Evolutionary conservation across 1,140 invertebrate genomes (phyloP).

Genomic region (Pachypeltis micranthus): DNA sequence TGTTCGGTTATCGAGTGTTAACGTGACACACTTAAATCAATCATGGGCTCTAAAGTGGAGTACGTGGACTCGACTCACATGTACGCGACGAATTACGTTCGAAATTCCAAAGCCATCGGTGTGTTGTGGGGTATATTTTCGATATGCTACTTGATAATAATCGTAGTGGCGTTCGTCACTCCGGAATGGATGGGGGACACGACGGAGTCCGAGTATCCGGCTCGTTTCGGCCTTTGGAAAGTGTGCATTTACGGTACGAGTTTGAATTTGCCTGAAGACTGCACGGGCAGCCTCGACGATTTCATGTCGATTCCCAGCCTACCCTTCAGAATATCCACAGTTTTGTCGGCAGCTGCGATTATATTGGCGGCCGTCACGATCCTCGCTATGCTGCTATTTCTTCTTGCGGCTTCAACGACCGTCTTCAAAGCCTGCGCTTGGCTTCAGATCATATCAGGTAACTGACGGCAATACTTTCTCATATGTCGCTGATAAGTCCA

Average conservation of each 20-base stretch:
- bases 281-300: constrained; percentile 71
- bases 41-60: constrained; percentile 80
- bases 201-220: constrained; percentile 69
- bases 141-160: constrained; percentile 92
- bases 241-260: constrained; percentile 48
- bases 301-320: constrained; percentile 68
- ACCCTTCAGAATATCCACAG: constrained; percentile 67
- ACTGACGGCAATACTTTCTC: too few relatives aligned
- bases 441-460: constrained; percentile 88
- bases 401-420: constrained; percentile 85
- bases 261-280: constrained; percentile 46
- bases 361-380: constrained; percentile 73
- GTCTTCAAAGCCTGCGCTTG: constrained; percentile 88
- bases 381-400: constrained; percentile 80
- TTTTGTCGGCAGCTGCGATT: constrained; percentile 77
- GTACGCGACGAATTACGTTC: constrained; percentile 83
- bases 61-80: constrained; percentile 79
- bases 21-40: constrained; percentile 19
- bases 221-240: constrained; percentile 85
- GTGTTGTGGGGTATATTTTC: constrained; percentile 94
- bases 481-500: too few relatives aligned
- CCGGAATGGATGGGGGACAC: constrained; percentile 78
- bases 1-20: not conserved
- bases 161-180: constrained; percentile 85
- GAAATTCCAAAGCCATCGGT: constrained; percentile 91